Base-by-base conservation (phyloP, 2,113 vertebrate species). In the Ailuropoda melanoleuca region DNA sequence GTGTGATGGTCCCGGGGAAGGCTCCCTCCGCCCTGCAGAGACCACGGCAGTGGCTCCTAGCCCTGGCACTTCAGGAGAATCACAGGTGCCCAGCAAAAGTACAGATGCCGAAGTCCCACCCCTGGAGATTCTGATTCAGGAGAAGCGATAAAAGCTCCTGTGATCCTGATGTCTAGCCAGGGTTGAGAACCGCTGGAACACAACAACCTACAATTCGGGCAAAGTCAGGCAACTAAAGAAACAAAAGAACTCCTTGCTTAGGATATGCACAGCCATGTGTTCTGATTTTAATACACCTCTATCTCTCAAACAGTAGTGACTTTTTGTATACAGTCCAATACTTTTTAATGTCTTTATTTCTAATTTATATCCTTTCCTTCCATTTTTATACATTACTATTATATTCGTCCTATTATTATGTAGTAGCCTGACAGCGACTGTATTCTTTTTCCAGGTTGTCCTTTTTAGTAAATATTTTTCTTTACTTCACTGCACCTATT, bases 151-250 rank as follows among this genome's bases (percentile, higher is more conserved):
- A 60, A 95, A 81, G 37, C 90, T 72, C 55, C 68, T 77, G 46
- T 37, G 90, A 81, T 72, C 74, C 78, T 26, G 6, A n/a, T 3
- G 81, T 72, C 68, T 53, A 77, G 87, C 85, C 56, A 91, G 64
- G 48, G 68, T 53, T 23, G 84, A 88, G 66, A 83, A 39, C 43
- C 68, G 53, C 86, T 17, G 68, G 72, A 90, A 88, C 1, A 72
- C 82, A 93, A 19, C 64, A 77, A 96, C 95, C 92, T 97, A 84
- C 62, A 80, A 81, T 80, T 66, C 0, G 0, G 87, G 84, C 97
- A 96, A 98, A 97, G 97, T 95, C 97, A 98, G 64, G 88, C 83
- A 84, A 37, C 89, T 64, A 18, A 83, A 18, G 80, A 93, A 93
- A 64, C 96, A 90, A 62, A 90, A 81, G 74, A 46, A 21, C 24